A percentile compares a stretch with the other conserved stretches of the same genome.
Conservation (phyloP, 2,888 invertebrate species). For the Drosophila nigritarsus region DNA sequence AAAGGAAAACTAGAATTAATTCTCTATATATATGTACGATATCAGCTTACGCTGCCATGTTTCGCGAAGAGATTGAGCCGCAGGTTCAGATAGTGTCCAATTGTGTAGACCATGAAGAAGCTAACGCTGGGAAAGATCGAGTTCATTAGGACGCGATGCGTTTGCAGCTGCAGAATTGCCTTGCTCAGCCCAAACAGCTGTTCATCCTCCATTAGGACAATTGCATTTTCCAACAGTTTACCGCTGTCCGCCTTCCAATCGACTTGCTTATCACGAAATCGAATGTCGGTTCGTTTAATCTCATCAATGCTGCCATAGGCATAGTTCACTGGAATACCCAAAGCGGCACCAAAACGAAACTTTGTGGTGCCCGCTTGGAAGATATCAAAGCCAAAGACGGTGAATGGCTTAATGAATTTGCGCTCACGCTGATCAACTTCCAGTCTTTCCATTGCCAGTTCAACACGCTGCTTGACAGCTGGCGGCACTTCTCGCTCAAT, state of each 20-base stretch:
- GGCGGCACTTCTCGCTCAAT: constrained; percentile 86
- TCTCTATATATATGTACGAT: not conserved
- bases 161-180: constrained; percentile 89
- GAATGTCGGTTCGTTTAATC: constrained; percentile 87
- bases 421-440: constrained; percentile 86
- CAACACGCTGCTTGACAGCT: constrained; percentile 86
- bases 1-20: too few relatives aligned
- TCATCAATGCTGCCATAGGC: constrained; percentile 86
- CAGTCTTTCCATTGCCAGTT: constrained; percentile 88
- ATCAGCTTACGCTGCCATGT: constrained; percentile 84
- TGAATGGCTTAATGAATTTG: constrained; percentile 88
- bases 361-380: constrained; percentile 88
- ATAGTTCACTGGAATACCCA: constrained; percentile 92
- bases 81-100: constrained; percentile 86
- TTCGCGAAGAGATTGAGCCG: constrained; percentile 87
- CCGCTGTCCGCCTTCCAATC: constrained; percentile 89
- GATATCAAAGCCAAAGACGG: constrained; percentile 90
- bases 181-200: constrained; percentile 92
- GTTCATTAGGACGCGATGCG: constrained; percentile 87
- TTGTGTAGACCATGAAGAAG: constrained; percentile 86
- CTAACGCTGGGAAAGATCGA: constrained; percentile 86
- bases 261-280: constrained; percentile 87
- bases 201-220: constrained; percentile 91
- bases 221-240: constrained; percentile 87
- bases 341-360: constrained; percentile 87